Evolutionary conservation across 2,888 invertebrate species (phyloP).

Genomic region (Tinea semifulvella): DNA sequence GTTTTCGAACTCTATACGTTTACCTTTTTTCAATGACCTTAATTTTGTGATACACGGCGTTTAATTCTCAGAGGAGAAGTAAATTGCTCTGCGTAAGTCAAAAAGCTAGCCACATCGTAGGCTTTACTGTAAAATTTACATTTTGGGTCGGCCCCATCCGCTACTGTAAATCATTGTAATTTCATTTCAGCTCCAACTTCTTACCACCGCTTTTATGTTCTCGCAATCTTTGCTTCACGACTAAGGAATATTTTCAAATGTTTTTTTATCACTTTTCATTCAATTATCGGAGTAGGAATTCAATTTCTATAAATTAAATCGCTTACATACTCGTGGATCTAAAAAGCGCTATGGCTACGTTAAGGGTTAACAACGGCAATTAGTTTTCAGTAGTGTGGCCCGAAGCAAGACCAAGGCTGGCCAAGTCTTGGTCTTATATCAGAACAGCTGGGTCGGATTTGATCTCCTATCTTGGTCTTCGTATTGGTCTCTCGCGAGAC

Average conservation of each 20-base stretch:
- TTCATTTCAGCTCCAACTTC: conserved; percentile 26
- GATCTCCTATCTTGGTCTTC: too few relatives aligned
- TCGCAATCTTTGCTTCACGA: neutral
- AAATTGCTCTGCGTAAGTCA: conserved; percentile 29
- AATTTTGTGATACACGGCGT: conserved; percentile 23
- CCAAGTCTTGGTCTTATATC: too few relatives aligned
- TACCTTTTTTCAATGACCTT: too few relatives aligned
- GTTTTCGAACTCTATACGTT: too few relatives aligned
- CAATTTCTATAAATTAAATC: too few relatives aligned
- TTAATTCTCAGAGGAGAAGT: conserved; percentile 24
- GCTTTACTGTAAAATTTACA: conserved; percentile 23
- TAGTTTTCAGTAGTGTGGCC: too few relatives aligned
- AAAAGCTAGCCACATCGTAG: conserved; percentile 27
- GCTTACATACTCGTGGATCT: too few relatives aligned
- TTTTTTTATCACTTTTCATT: neutral
- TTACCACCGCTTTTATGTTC: conserved; percentile 11
- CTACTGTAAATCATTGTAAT: conserved; percentile 33
- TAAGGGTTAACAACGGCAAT: too few relatives aligned
- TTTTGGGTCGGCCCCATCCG: conserved; percentile 25
- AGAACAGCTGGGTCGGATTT: too few relatives aligned
- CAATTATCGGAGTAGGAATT: neutral
- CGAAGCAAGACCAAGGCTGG: too few relatives aligned
- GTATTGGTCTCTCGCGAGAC: too few relatives aligned
- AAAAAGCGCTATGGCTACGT: too few relatives aligned
- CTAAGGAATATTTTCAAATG: conserved; percentile 5